Evolutionary conservation across 2,113 vertebrate genomes (phyloP), one percentile per base, ranked within the genome.

Genomic region (Aptenodytes forsteri): DNA sequence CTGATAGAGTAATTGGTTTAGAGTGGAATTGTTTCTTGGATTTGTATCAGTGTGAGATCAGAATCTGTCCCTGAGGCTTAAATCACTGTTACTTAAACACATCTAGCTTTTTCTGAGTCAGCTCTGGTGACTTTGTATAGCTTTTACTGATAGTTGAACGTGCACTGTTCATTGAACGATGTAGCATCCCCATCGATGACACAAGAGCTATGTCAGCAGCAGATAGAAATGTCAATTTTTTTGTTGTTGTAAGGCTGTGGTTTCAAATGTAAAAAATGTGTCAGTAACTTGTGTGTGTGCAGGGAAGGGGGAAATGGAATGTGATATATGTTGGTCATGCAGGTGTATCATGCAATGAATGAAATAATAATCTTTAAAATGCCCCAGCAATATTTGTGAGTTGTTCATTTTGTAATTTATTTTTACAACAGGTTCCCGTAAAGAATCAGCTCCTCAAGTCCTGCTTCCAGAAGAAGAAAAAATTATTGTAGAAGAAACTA

Each of bases 381-480:
- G 27, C 18, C n/a, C 17, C 34, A 21, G 7, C 27, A 12, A 1
- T 71, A 34, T 64, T 49, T 79, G 46, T 10, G 4, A 46, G 19
- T 66, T 83, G 25, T 44, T 98, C 54, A 98, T 89, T 94, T 83
- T 61, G 50, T 73, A 83, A 76, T 94, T 86, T 92, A 92, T 95
- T 83, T 94, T 99, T 98, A 97, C 94, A 90, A 97, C 98, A 99
- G 99, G 99, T 94, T 98, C 98, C 59, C 98, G 98, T 85, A 99
- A 98, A 97, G 99, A 99, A 77, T 98, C 98, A 14, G 99, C 99
- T 93, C 99, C 99, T 46, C 99, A 99, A 96, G 98, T 99, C 83
- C 98, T 99, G 97, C 98, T 99, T 94, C 99, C 99, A 16, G 98
- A 99, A 76, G 99, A 99, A 90, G 99, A 99, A 94, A 99, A 99